Base-by-base conservation (phyloP, 2,113 vertebrate genomes). In the Hyaena hyaena region DNA sequence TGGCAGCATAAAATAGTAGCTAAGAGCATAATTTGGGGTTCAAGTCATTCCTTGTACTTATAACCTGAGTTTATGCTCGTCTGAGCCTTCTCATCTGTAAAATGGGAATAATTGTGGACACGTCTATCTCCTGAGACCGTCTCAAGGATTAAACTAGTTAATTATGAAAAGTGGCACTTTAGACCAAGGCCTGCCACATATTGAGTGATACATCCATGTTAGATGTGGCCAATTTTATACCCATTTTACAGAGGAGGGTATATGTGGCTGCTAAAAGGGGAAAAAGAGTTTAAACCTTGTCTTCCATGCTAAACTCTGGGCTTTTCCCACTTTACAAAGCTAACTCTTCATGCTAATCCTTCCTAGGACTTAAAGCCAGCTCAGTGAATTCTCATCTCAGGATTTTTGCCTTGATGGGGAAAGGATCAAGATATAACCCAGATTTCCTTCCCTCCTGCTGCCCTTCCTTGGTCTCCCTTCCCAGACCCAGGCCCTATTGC, bases 341-440 rank as follows among this genome's bases (percentile, higher is more conserved):
- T 50, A 43, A 55, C n/a, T 68, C 39, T 81, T 83, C 31, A 21
- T 39, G 91, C 26, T 33, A 55, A 3, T 17, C 31, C 10, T 79
- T 79, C 35, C 28, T 45, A n/a, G 45, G 17, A 85, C 63, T 85
- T 82, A 88, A 92, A 88, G 61, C 43, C 10, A 55, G 55, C 17
- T 33, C 24, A 23, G 5, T 6, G 58, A 69, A 31, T 81, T 16
- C 50, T 63, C 33, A 19, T 28, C n/a, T 61, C 39, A 53, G 73
- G 26, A 26, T 21, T 74, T 68, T 11, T 26, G 15, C 28, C 17
- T 50, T 21, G 16, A 21, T 14, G 7, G 8, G 5, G 45, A 23
- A 50, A 74, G 8, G 26, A 45, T 53, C 28, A 21, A 1, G 10
- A 15, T 3, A 5, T 0, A 0, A 35, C 2, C 39, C 90, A 76